Evolutionary conservation across 92 coral and sea anemone genomes (phyloP).

Genomic region (Pocillopora meandrina): DNA sequence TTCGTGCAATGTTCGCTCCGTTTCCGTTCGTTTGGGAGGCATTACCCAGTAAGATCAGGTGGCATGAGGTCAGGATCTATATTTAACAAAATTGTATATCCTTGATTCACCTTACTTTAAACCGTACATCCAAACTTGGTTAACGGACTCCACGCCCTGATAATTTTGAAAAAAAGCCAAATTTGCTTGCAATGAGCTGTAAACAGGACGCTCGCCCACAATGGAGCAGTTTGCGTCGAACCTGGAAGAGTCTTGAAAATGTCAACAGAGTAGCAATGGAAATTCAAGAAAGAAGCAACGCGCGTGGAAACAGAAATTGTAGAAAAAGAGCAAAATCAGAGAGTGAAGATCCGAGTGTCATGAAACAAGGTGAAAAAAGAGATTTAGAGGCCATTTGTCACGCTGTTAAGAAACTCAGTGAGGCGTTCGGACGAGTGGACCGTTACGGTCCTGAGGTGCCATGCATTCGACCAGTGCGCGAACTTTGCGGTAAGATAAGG

Average conservation of each 20-base stretch:
- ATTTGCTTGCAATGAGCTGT: conserved; percentile 43
- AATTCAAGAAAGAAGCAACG: conserved; percentile 64
- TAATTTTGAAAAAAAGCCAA: conserved; percentile 21
- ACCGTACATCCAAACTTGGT: conserved; percentile 4
- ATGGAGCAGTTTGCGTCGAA: conserved; percentile 54
- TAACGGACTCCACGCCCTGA: conserved; percentile 27
- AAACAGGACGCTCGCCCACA: conserved; percentile 3
- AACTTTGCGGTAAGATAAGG: conserved; percentile 82
- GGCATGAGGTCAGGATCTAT: conserved; percentile 30
- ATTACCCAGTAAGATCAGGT: background rate
- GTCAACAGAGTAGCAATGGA: conserved; percentile 80
- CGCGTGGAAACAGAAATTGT: conserved; percentile 26
- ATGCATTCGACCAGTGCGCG: conserved; percentile 90
- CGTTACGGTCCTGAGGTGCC: conserved; percentile 97
- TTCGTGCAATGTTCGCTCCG: conserved; percentile 11
- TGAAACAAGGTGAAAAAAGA: conserved; percentile 56
- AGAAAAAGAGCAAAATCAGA: conserved; percentile 52
- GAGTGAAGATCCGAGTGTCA: conserved; percentile 51
- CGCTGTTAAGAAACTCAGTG: conserved; percentile 72
- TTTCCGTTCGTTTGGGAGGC: background rate
- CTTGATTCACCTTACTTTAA: background rate
- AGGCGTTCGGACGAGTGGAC: conserved; percentile 80
- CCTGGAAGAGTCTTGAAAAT: conserved; percentile 88
- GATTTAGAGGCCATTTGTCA: conserved; percentile 68
- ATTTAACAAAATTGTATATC: conserved; percentile 6